These are phyloP conservation scores for Cryptus viduatorius DNA, from an alignment of 2,888 invertebrate species.

Conservation along the genomic window DNA sequence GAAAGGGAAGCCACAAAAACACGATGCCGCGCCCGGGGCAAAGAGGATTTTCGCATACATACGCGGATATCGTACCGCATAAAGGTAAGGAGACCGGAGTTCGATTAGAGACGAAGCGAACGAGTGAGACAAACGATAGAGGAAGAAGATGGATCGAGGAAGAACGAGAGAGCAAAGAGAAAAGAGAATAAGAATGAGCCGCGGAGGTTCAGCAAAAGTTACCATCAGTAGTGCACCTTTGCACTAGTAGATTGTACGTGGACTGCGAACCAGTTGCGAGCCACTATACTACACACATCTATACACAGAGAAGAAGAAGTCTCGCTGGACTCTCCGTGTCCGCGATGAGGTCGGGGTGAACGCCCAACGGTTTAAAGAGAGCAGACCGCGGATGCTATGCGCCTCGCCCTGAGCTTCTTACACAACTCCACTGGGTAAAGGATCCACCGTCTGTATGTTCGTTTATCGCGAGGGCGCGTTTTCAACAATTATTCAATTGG, in stretches of 20 bases:
- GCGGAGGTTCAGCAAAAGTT: constrained; percentile 69
- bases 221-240: constrained; percentile 82
- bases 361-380: constrained; percentile 84
- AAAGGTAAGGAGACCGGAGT: constrained; percentile 61
- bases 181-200: constrained; percentile 20
- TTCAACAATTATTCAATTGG: constrained; percentile 54
- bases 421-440: constrained; percentile 50
- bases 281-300: constrained; percentile 48
- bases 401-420: constrained; percentile 77
- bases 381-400: constrained; percentile 80
- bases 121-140: constrained; percentile 38
- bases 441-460: constrained; percentile 49
- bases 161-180: constrained; percentile 36
- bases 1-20: constrained; percentile 29
- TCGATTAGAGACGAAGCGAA: constrained; percentile 65
- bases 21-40: constrained; percentile 36
- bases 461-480: constrained; percentile 73
- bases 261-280: constrained; percentile 82
- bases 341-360: constrained; percentile 84
- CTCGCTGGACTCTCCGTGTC: constrained; percentile 48
- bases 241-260: constrained; percentile 76
- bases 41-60: constrained; percentile 30
- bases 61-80: not conserved
- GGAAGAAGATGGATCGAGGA: constrained; percentile 49
- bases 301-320: constrained; percentile 44